phyloP scores from a whole-genome alignment of 1,140 invertebrate genomes.

The Trigoniulus corallinus region DNA sequence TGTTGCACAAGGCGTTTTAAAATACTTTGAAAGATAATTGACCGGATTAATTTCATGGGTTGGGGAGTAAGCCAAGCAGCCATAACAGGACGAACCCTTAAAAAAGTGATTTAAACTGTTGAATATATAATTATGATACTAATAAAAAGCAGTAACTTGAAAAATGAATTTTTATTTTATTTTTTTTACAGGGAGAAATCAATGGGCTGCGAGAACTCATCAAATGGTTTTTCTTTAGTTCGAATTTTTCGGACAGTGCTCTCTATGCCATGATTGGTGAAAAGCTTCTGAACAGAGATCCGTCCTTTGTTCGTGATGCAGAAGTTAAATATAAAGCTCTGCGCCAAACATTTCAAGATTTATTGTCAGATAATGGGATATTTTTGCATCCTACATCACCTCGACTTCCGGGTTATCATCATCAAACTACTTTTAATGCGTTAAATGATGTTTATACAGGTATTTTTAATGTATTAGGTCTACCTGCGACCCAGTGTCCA shows the following conservation, averaged over 20 bases:
- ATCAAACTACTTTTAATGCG: constrained; percentile 23
- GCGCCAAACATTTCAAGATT: constrained; percentile 8
- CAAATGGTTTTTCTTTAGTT: neutral
- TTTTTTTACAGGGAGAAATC: too few relatives aligned
- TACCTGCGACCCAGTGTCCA: constrained; percentile 13
- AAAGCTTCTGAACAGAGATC: constrained; percentile 10
- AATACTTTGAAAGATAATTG: too few relatives aligned
- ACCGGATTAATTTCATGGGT: too few relatives aligned
- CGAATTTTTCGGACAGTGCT: constrained; percentile 23
- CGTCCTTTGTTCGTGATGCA: neutral
- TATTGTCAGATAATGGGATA: constrained; percentile 23
- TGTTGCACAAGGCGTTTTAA: too few relatives aligned
- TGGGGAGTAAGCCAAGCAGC: too few relatives aligned
- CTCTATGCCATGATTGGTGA: constrained; percentile 53
- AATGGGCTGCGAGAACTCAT: too few relatives aligned
- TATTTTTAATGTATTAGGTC: constrained; percentile 21
- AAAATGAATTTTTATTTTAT: too few relatives aligned
- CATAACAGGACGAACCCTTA: too few relatives aligned
- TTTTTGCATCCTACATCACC: constrained; percentile 27
- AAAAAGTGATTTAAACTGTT: too few relatives aligned
- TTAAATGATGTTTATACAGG: constrained; percentile 29
- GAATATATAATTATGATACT: too few relatives aligned
- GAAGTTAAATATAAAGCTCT: constrained; percentile 10
- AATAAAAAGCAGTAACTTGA: too few relatives aligned
- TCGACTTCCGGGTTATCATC: constrained; percentile 25